These are phyloP conservation scores for Chlamydotis undulata DNA, from an alignment of 2,113 vertebrate genomes.

Conservation along the genomic window DNA sequence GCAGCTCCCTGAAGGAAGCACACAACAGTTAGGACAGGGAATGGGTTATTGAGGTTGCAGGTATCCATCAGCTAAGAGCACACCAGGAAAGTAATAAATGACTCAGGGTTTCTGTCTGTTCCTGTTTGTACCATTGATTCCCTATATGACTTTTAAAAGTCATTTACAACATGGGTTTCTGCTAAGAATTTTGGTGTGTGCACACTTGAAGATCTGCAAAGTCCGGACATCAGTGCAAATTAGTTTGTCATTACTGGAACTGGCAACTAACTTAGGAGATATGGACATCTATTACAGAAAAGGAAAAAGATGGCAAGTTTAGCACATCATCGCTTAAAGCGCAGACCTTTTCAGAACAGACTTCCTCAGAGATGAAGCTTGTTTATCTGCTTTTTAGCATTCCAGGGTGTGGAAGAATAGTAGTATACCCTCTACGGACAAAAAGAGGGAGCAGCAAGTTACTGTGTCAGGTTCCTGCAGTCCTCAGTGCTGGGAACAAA, in stretches of 20 bases:
- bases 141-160: neutral
- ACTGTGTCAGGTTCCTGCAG: neutral
- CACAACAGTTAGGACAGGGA: neutral
- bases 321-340: neutral
- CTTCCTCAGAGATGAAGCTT: neutral
- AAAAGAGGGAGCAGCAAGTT: neutral
- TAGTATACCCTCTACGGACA: neutral
- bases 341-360: neutral
- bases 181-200: neutral
- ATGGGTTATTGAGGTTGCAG: neutral
- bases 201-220: neutral
- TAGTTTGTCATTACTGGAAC: neutral
- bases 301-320: neutral
- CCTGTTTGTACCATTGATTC: neutral
- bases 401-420: fast-evolving
- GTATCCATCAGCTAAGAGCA: neutral
- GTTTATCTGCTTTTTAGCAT: neutral
- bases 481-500: neutral
- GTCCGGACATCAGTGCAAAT: neutral
- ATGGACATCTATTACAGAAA: neutral
- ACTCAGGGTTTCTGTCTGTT: neutral
- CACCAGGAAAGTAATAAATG: neutral
- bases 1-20: neutral
- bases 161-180: neutral
- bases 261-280: neutral